These are phyloP conservation scores for Arrhopalites spinosus DNA, from an alignment of 2,888 invertebrate genomes.

Conservation along the genomic window DNA sequence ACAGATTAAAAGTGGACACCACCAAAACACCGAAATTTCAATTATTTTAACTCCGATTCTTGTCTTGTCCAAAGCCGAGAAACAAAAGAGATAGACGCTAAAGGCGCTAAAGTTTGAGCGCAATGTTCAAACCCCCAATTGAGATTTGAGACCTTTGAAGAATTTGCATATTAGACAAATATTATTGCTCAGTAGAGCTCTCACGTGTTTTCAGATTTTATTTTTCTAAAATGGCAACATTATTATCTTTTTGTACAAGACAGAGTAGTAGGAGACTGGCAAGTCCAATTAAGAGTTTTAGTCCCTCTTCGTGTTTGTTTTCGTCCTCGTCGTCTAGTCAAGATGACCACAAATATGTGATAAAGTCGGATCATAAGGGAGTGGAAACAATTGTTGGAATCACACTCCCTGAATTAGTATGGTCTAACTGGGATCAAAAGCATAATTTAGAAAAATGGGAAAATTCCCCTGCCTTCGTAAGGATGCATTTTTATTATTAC, in stretches of 20 bases:
- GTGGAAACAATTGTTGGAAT: constrained; percentile 39
- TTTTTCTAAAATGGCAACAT: background rate
- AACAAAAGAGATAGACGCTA: background rate
- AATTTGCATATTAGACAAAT: no score
- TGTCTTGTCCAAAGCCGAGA: background rate
- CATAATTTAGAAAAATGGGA: constrained; percentile 43
- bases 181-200: no score
- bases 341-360: constrained; percentile 1
- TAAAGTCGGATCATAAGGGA: constrained; percentile 8
- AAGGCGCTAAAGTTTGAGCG: no score
- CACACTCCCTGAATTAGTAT: constrained; percentile 49
- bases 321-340: background rate
- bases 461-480: constrained; percentile 48
- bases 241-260: background rate
- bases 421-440: constrained; percentile 36
- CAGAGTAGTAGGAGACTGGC: background rate
- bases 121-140: no score
- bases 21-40: no score
- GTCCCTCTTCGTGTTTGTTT: background rate
- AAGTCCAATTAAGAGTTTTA: background rate
- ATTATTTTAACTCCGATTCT: background rate
- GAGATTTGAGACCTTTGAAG: no score
- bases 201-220: no score
- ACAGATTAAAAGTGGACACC: background rate
- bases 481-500: no score